Percentiles rank a stretch among this genome's conserved stretches.
Evolutionary conservation across 2,113 vertebrate genomes (phyloP).

Genomic region (Castor canadensis): DNA sequence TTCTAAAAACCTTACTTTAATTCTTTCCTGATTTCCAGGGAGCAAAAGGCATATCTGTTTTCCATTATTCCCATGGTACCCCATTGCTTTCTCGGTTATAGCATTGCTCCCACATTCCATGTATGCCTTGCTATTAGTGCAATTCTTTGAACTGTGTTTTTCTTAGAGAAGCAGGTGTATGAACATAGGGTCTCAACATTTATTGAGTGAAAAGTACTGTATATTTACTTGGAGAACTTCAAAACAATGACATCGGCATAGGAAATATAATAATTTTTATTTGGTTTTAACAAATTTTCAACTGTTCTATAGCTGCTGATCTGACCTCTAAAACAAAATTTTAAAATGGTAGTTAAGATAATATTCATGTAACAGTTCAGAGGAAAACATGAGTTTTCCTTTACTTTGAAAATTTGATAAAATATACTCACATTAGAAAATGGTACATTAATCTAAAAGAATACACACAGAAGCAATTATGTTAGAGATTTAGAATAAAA

Average conservation of each 20-base stretch:
- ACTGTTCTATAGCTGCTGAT: neutral
- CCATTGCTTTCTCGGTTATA: neutral
- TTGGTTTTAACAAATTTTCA: slow-evolving; percentile 38
- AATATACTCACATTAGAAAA: slow-evolving; percentile 75
- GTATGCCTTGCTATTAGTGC: neutral
- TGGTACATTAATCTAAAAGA: slow-evolving; percentile 65
- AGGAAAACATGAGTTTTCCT: slow-evolving; percentile 60
- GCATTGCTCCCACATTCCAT: neutral
- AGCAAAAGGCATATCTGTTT: neutral
- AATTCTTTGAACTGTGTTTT: neutral
- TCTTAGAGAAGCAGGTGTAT: neutral
- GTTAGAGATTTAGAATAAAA: slow-evolving; percentile 75
- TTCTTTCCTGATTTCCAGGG: neutral
- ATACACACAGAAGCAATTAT: slow-evolving; percentile 67
- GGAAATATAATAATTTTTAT: slow-evolving; percentile 32
- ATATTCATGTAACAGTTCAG: slow-evolving; percentile 35
- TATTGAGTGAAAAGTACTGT: neutral
- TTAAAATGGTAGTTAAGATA: slow-evolving; percentile 37
- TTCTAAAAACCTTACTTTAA: neutral
- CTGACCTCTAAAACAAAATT: slow-evolving; percentile 49
- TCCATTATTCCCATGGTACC: neutral
- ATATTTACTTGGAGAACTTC: neutral
- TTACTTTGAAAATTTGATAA: slow-evolving; percentile 67
- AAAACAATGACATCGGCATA: neutral
- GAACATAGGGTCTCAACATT: neutral